These are phyloP conservation scores for Eurois occulta DNA, from an alignment of 2,888 invertebrate species.

Conservation along the genomic window DNA sequence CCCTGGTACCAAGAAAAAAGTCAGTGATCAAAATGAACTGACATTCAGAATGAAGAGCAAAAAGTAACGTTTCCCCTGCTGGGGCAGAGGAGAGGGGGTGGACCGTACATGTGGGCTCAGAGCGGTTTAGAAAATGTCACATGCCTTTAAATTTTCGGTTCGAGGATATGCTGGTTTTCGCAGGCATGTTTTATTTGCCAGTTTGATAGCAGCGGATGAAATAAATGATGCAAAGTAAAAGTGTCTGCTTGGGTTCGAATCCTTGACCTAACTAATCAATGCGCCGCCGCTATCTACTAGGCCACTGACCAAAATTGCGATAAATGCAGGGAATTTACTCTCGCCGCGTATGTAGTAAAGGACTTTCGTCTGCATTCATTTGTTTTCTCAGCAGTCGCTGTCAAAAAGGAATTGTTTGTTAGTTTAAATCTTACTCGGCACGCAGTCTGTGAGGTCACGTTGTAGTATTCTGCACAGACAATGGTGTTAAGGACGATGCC, in stretches of 20 bases:
- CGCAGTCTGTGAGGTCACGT: constrained; percentile 84
- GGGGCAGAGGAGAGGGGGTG: no score
- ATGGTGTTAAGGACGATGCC: constrained; percentile 72
- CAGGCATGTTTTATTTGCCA: background rate
- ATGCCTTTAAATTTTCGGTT: background rate
- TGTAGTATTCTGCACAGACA: constrained; percentile 82
- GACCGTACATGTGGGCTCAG: background rate
- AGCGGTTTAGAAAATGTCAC: background rate
- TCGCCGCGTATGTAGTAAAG: background rate
- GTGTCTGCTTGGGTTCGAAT: background rate
- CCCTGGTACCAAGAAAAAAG: constrained; percentile 72
- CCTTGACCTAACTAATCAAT: background rate
- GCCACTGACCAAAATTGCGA: background rate
- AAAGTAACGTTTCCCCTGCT: background rate
- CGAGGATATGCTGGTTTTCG: background rate
- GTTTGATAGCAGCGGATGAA: background rate
- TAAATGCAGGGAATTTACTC: background rate
- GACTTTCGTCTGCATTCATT: background rate
- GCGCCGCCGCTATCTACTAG: background rate
- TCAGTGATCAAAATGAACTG: background rate
- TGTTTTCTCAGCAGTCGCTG: background rate
- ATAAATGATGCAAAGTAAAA: background rate
- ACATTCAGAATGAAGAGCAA: background rate
- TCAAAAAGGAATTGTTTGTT: background rate
- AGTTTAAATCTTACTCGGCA: constrained; percentile 75